Base-by-base conservation (phyloP, 2,113 vertebrate genomes). In the Eonycteris spelaea region DNA sequence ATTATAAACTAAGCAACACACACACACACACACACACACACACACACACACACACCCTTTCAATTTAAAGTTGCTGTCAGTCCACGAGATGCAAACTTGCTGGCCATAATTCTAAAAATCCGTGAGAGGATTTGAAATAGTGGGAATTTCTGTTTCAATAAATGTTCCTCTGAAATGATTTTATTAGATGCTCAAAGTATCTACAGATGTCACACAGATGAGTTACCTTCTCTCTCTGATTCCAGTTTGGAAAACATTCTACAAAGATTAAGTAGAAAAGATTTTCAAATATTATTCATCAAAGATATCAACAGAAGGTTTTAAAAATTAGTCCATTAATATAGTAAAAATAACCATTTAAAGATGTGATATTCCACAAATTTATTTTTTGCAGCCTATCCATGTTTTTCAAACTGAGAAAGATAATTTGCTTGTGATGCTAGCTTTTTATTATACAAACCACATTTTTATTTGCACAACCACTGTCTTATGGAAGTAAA, bases 391-490 rank as follows among this genome's bases (percentile, higher is more conserved):
- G 77, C 40, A 91, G 22, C 11, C 45, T 74, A 85, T n/a, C 5
- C 28, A 90, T 28, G 77, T 55, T 94, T 93, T 86, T 94, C 91
- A 93, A 92, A 65, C 24, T 71, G 43, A 91, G 67, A 79, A 6
- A 7, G 40, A 67, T 70, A 93, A 94, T 90, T 75, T 93, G 21
- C n/a, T 94, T 78, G 6, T 4, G 16, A 88, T 63, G 4, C 18
- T 83, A 73, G 1, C 24, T 86, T 80, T 95, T 91, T 89, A 89
- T 70, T 82, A 78, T 16, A 45, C 4, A 85, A 73, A 45, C 1
- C 2, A n/a, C 15, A 93, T 82, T 74, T 75, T 79, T 85, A 7
- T 70, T 57, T 59, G 51, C 65, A 87, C 7, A 40, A 68, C 63
- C 11, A 38, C 35, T 92, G 13, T 67, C 59, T 90, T 35, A 51